These are phyloP conservation scores for Zeus faber DNA, from an alignment of 2,113 vertebrate genomes.

Conservation along the genomic window DNA sequence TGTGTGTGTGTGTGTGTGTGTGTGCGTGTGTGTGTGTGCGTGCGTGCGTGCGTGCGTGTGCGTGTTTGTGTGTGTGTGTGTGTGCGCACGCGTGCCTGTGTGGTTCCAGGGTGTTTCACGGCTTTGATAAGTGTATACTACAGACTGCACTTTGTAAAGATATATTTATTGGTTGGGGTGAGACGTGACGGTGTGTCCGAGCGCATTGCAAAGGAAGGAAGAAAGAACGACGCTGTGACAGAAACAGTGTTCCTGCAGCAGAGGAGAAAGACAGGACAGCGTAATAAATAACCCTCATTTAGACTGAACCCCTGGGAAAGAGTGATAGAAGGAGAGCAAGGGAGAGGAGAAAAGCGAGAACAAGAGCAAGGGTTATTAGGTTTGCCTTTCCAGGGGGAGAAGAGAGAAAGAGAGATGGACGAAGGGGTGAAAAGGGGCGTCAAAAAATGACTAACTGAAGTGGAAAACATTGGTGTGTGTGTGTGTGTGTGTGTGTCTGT, in stretches of 20 bases:
- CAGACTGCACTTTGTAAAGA: background rate
- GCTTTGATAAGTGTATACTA: background rate
- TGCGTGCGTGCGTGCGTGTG: background rate
- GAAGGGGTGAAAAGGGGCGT: too few species aligned
- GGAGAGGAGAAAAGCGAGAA: background rate
- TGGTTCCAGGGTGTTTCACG: background rate
- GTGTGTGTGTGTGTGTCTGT: background rate
- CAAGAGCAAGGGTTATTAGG: too few species aligned
- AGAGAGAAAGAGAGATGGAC: conserved; percentile 22
- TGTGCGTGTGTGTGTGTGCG: background rate
- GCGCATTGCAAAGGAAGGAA: too few species aligned
- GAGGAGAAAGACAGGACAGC: conserved; percentile 37
- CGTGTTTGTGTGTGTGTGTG: background rate
- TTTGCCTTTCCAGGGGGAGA: too few species aligned
- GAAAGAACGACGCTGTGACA: conserved; percentile 34
- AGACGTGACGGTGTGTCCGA: conserved; percentile 6
- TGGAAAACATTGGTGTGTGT: background rate
- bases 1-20: conserved; percentile 3
- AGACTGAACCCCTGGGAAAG: conserved; percentile 33
- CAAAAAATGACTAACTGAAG: too few species aligned
- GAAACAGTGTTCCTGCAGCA: conserved; percentile 49
- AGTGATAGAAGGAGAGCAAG: conserved; percentile 7
- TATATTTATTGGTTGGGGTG: conserved; percentile 10
- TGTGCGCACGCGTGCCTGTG: background rate
- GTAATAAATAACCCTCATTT: conserved; percentile 59